These are phyloP conservation scores for Apamea crenata DNA, from an alignment of 2,888 invertebrate species.

Conservation along the genomic window DNA sequence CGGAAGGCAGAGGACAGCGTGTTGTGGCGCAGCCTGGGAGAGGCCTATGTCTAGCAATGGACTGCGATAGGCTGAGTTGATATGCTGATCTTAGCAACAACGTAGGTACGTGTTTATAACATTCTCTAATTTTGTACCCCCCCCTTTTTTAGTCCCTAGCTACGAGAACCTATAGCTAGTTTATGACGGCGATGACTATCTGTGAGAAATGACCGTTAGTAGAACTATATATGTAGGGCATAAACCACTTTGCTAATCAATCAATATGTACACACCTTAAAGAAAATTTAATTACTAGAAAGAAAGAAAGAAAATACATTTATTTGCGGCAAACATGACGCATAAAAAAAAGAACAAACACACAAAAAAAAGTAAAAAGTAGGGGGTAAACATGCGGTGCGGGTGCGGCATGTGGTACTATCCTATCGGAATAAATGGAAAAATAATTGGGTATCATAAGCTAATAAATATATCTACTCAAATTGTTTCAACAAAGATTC, in stretches of 20 bases:
- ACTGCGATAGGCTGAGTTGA: too few species aligned
- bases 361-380: too few species aligned
- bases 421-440: too few species aligned
- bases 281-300: slow-evolving; percentile 9
- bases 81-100: neutral
- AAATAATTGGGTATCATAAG: slow-evolving; percentile 40
- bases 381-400: too few species aligned
- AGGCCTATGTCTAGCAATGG: too few species aligned
- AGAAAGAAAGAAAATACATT: too few species aligned
- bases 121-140: neutral
- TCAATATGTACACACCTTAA: neutral
- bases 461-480: neutral
- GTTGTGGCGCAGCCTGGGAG: too few species aligned
- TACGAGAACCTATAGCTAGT: neutral
- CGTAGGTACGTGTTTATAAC: neutral
- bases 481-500: slow-evolving; percentile 36
- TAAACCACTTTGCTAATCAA: neutral
- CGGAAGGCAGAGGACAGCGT: too few species aligned
- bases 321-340: too few species aligned
- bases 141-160: too few species aligned
- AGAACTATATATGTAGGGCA: neutral
- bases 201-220: neutral
- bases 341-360: too few species aligned
- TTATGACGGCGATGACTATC: neutral
- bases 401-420: too few species aligned